Conservation (phyloP, 2,113 vertebrate genomes). For the Microtus pennsylvanicus region DNA sequence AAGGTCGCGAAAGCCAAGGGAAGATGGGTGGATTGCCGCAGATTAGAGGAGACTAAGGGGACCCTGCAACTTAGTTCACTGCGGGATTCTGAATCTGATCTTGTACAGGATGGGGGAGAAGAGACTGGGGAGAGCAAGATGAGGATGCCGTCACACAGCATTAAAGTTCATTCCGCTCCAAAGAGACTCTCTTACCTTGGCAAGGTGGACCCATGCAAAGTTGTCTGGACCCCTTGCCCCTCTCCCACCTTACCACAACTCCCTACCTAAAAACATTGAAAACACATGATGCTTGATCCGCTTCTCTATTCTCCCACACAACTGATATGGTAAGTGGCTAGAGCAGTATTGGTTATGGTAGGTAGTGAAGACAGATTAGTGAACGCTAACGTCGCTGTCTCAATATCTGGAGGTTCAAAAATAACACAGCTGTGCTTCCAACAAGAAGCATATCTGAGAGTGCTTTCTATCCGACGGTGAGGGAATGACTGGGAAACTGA, state of each 20-base stretch:
- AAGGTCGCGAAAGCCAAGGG: background rate
- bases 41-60: background rate
- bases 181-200: background rate
- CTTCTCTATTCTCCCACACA: background rate
- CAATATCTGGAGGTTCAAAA: background rate
- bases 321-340: background rate
- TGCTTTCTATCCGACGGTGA: background rate
- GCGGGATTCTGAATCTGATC: too few relatives aligned
- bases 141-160: rapidly evolving
- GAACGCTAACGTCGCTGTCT: background rate
- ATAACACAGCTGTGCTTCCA: background rate
- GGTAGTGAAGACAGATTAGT: too few relatives aligned
- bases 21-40: background rate
- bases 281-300: background rate
- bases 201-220: background rate
- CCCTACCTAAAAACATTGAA: background rate
- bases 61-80: background rate
- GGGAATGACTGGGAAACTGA: background rate
- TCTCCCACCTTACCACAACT: background rate
- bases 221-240: background rate
- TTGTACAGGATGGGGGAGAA: background rate
- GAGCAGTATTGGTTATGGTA: background rate
- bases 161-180: background rate
- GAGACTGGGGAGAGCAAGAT: background rate
- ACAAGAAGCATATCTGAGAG: background rate